phyloP scores from a whole-genome alignment of 1,140 invertebrate species.

The Eueides isabella region DNA sequence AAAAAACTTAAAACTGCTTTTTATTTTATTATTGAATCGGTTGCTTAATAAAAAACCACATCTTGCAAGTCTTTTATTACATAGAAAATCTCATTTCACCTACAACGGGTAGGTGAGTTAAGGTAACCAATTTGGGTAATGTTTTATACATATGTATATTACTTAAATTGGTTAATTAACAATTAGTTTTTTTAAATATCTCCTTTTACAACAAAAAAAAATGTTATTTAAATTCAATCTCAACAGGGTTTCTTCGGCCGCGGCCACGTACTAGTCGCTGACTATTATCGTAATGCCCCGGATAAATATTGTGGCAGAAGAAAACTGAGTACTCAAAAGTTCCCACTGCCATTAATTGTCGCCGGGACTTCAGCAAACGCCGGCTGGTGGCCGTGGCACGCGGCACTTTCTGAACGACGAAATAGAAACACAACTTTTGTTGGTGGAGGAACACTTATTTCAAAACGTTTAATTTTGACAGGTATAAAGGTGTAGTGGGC shows the following conservation, averaged over 20 bases:
- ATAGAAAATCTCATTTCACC: too few species aligned
- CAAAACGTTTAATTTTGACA: constrained; percentile 40
- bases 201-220: too few species aligned
- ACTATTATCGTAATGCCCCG: constrained; percentile 6
- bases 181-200: too few species aligned
- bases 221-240: not conserved
- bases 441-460: constrained; percentile 60
- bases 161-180: too few species aligned
- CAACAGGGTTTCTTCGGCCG: not conserved
- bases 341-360: constrained; percentile 51
- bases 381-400: constrained; percentile 94
- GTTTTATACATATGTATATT: too few species aligned
- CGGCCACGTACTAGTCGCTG: not conserved
- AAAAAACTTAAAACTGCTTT: too few species aligned
- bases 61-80: too few species aligned
- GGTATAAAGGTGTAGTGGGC: not conserved
- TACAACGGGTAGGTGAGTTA: too few species aligned
- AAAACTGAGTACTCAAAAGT: constrained; percentile 33
- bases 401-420: constrained; percentile 88
- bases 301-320: constrained; percentile 51
- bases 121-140: too few species aligned
- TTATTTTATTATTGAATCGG: too few species aligned
- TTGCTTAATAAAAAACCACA: too few species aligned
- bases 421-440: constrained; percentile 57
- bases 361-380: constrained; percentile 61